Base-by-base conservation (phyloP, 2,888 invertebrate species). In the Tipula vernalis region DNA sequence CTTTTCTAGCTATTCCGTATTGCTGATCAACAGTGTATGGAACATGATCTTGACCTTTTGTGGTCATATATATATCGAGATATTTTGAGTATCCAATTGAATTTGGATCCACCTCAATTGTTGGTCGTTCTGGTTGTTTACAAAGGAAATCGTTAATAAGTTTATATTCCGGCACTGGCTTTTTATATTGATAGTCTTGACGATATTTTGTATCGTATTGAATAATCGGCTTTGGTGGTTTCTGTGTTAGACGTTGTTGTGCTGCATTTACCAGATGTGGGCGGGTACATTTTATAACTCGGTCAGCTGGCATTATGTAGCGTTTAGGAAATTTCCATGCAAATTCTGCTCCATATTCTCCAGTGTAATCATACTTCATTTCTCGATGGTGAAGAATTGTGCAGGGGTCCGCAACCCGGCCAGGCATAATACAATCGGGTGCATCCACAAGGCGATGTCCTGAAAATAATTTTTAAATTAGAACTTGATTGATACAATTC, bases 21-120 rank as follows among this genome's bases (percentile, higher is more conserved):
- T 88, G 85, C 3, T 90, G 85, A 41, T 89, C 88, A 0, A 89
- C 88, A 2, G 89, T 88, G 71, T 88, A 89, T 2, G 88, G 87
- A 0, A 89, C 88, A 88, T 89, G 90, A 3, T 89, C 88, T 0
- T 91, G 87, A 86, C 89, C 89, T 85, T 89, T 89, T 0, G 91
- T 91, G 13, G 91, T 91, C 12, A 90, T 90, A 5, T 88, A 87
- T 5, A 90, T 89, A 88, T 91, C 90, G 86, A 91, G 88, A 85
- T 89, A 89, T 87, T 90, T 90, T 6, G 89, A 89, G 84, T 87
- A 90, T 4, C 90, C 89, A 10, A 88, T 87, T 51, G 89, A 89
- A 6, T 89, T 88, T 2, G 89, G 90, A 88, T 91, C 89, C 5
- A 91, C 89, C 0, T 87, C 8, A 3, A 89, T 42, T 42, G 89